Evolutionary conservation across 2,113 vertebrate genomes (phyloP), one percentile per base, ranked within the genome.

Genomic region (Xiphophorus couchianus): DNA sequence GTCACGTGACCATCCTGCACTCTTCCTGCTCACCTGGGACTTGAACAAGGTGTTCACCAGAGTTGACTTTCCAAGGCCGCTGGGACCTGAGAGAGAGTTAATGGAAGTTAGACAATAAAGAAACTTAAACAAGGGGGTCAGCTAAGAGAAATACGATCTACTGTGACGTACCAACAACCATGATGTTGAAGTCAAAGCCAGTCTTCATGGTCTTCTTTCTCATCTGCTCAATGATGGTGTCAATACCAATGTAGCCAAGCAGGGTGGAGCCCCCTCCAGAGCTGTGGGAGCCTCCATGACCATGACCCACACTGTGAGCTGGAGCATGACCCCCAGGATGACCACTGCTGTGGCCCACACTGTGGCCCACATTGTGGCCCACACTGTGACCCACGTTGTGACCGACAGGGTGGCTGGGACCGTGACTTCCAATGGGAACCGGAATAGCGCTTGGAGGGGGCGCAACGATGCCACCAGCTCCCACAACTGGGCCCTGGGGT

Each of bases 171-270:
- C 97, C 97, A 14, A 99, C 97, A 58, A 98, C 95, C 97, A 99
- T 99, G 93, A 99, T 96, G 90, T 99, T 99, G 90, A 99, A 99
- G 91, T 99, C 97, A 0, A 99, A 99, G n/a, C 97, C 97, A 0
- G 97, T 96, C 95, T 99, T 99, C 97, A 99, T 98, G 44, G 97
- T 98, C 89, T 99, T 99, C 95, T 96, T 98, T 71, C 97, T 96
- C 97, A 99, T 99, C 91, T 99, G 97, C 86, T 99, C 97, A 0
- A 99, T 98, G 88, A 99, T 98, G 84, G 97, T 97, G 91, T 99
- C 97, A 0, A 99, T 98, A 12, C 97, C 97, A 0, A 99, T 96
- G 90, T 99, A 99, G 37, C 97, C 97, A 89, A 99, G 92, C 84
- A 99, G 86, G 31, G 93, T 84, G 28, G 94, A 95, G 72, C 95